Base-by-base conservation (phyloP, 2,888 invertebrate species). In the Incurvaria masculella region DNA sequence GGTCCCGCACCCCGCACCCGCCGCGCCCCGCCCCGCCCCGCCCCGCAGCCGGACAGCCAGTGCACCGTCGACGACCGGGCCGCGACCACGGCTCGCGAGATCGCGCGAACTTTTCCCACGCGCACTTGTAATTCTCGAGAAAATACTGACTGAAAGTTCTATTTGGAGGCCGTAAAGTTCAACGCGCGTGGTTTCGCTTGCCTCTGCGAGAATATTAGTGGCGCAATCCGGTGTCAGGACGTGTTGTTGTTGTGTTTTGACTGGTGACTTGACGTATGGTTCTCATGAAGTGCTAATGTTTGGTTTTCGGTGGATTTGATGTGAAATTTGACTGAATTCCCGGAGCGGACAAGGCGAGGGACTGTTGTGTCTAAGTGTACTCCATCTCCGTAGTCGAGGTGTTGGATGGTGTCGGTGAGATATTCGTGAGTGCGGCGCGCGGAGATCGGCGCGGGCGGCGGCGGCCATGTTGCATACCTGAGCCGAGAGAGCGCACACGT, bases 401-500 rank as follows among this genome's bases (percentile, higher is more conserved):
- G 65, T 66, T 68, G 68, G 68, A 68, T 72, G 71, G 72, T 72
- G 65, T 69, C 66, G 68, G 76, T 75, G 76, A 75, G 74, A 75
- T 75, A 75, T 75, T 73, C 69, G 72, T 70, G 74, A 67, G 69
- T 72, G 71, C 68, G 67, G 73, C 67, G 69, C 72, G 71, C 68
- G 67, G 73, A 69, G 74, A 71, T 72, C 72, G 72, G 63, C 67
- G 75, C 76, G 33, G 33, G 33, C 33, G 33, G 33, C 33, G 33
- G 42, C 44, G 75, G 78, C 78, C 78, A 78, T 78, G 76, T 76
- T 78, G 76, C 76, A 78, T 78, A 76, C 78, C 76, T 76, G 72
- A 75, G 65, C 61, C 61, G 73, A 74, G 72, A 59, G 75, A 74
- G 72, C 59, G 71, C 72, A 74, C 72, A 60, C 67, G 65, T 64